phyloP scores from a whole-genome alignment of 2,113 vertebrate genomes.

The Esox niger region DNA sequence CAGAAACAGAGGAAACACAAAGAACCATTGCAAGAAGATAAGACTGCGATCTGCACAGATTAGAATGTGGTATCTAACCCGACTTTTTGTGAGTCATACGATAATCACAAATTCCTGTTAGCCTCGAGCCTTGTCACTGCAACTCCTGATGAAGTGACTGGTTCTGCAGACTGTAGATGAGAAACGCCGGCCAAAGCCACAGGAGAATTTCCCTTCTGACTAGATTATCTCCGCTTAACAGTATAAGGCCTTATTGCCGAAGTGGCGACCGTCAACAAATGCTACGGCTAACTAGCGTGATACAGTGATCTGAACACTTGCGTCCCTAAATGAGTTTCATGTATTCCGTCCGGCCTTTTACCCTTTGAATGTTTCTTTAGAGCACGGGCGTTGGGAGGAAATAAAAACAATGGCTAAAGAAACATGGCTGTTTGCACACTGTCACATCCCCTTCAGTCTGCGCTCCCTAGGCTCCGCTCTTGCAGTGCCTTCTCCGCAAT shows the following conservation, averaged over 20 bases:
- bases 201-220: conserved; percentile 13
- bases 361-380: background rate
- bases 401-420: conserved; percentile 3
- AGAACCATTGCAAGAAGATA: no score
- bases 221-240: background rate
- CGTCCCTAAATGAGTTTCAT: background rate
- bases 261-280: background rate
- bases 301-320: background rate
- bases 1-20: no score
- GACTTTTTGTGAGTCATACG: no score
- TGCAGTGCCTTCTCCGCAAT: conserved; percentile 37
- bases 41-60: no score
- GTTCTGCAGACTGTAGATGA: background rate
- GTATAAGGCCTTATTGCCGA: background rate
- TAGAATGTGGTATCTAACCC: no score
- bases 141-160: background rate
- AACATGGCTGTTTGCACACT: background rate
- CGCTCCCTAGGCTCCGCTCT: background rate
- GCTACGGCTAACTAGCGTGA: background rate
- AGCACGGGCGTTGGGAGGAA: background rate
- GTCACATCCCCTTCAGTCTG: conserved; percentile 14
- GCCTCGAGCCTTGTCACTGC: no score
- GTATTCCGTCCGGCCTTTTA: background rate
- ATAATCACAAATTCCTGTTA: no score
- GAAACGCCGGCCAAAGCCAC: background rate